These are phyloP conservation scores for Cathartes aura DNA, from an alignment of 2,113 vertebrate species.

Conservation along the genomic window DNA sequence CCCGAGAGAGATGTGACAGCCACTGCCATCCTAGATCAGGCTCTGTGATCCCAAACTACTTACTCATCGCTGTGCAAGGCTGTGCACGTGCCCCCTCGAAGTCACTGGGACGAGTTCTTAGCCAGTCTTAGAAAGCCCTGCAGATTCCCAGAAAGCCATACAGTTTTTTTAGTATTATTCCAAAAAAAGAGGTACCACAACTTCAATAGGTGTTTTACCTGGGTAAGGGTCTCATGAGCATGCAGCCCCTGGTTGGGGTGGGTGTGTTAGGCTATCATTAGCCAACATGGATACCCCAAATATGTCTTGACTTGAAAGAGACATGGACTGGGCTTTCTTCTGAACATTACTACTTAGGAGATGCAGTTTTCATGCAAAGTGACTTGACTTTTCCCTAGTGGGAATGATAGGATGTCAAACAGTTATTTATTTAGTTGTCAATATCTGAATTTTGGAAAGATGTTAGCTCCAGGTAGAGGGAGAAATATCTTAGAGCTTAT, in stretches of 20 bases:
- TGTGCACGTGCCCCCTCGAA: fast-evolving
- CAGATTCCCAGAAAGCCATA: not conserved
- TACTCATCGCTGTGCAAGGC: not conserved
- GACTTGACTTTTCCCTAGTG: not conserved
- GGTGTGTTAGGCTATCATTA: not conserved
- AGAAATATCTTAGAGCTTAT: not conserved
- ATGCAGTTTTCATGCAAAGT: not conserved
- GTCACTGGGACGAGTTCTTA: not conserved
- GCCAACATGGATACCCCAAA: not conserved
- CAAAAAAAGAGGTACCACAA: not conserved
- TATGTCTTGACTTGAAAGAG: not conserved
- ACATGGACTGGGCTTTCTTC: not conserved
- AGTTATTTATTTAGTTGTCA: not conserved
- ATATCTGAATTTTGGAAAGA: not conserved
- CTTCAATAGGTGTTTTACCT: not conserved
- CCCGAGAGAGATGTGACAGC: not conserved
- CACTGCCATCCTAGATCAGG: not conserved
- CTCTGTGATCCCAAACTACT: not conserved
- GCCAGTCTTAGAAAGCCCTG: not conserved
- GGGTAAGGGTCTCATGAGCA: not conserved
- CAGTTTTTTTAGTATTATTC: not conserved
- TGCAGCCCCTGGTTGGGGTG: not conserved
- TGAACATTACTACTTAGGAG: not conserved
- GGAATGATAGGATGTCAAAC: not conserved
- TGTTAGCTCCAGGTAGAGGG: not conserved